Evolutionary conservation across 1,140 invertebrate species (phyloP), one percentile per base, ranked within the genome.

Genomic region (Heliconius eleuchia): DNA sequence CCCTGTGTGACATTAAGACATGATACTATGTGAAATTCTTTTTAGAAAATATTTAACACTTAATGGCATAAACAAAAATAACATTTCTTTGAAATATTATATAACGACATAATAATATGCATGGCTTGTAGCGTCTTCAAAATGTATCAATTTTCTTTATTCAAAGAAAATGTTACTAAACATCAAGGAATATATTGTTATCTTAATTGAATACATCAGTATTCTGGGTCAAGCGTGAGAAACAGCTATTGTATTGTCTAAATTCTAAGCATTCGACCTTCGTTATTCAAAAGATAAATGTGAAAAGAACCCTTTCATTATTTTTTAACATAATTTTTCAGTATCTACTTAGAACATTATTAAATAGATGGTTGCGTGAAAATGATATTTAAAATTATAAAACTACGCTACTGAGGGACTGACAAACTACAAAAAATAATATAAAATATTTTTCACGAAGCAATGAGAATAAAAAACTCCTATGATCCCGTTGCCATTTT

Each of bases 131-230:
- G 27, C 60, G 23, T 66, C 60, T 30, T 66, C 11, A 27, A 66
- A 66, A 30, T 66, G 4, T 66, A 66, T 66, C 9, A 27, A 30
- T 30, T 66, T 5, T 27, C 11, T 66, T 57, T 66, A 27, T 27
- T 66, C 60, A 66, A 27, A 66, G 11, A 76, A 42, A 66, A 70
- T 66, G 60, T 66, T 76, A 70, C 60, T 46, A 76, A 71, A 55
- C 27, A 16, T 76, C 60, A 76, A 76, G 66, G 60, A 76, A 70
- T 39, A 50, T 76, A 76, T 70, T 76, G 74, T 50, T 76, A 76
- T 70, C 74, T 46, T 42, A 70, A 70, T 71, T 76, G 23, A 71
- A 60, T 39, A 57, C 34, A 37, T 23, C 57, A 9, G 23, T 27
- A 27, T 66, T 66, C 23, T 70, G 18, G 74, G 76, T 71, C 76